phyloP scores from a whole-genome alignment of 2,888 invertebrate species.

The Pristionchus entomophagus region DNA sequence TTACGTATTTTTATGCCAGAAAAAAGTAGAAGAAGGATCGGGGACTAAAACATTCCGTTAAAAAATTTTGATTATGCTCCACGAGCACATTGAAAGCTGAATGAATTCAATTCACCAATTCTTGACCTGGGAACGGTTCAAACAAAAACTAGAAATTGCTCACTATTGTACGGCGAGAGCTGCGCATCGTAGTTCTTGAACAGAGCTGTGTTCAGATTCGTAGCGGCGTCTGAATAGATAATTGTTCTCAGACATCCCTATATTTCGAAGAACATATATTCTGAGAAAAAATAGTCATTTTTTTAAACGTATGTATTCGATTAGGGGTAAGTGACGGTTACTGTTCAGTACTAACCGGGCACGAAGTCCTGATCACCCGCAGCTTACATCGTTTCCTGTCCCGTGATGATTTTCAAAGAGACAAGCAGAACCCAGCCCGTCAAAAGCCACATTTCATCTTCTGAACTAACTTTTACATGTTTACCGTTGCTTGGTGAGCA shows the following conservation, averaged over 20 bases:
- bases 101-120: too few relatives aligned
- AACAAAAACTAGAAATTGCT: too few relatives aligned
- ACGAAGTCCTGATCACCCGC: not conserved
- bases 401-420: not conserved
- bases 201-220: not conserved
- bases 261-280: not conserved
- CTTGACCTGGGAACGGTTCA: too few relatives aligned
- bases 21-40: too few relatives aligned
- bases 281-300: too few relatives aligned
- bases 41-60: too few relatives aligned
- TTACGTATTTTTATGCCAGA: too few relatives aligned
- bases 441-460: not conserved
- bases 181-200: slow-evolving; percentile 35
- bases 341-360: not conserved
- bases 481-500: too few relatives aligned
- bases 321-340: not conserved
- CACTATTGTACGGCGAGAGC: too few relatives aligned
- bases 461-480: not conserved
- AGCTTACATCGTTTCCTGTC: not conserved
- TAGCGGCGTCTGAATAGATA: not conserved
- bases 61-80: too few relatives aligned
- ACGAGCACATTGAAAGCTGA: too few relatives aligned
- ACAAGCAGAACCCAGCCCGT: not conserved
- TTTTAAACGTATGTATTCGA: not conserved
- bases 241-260: not conserved